phyloP scores from a whole-genome alignment of 2,888 invertebrate species.

The Lissocephala sabroskyi region DNA sequence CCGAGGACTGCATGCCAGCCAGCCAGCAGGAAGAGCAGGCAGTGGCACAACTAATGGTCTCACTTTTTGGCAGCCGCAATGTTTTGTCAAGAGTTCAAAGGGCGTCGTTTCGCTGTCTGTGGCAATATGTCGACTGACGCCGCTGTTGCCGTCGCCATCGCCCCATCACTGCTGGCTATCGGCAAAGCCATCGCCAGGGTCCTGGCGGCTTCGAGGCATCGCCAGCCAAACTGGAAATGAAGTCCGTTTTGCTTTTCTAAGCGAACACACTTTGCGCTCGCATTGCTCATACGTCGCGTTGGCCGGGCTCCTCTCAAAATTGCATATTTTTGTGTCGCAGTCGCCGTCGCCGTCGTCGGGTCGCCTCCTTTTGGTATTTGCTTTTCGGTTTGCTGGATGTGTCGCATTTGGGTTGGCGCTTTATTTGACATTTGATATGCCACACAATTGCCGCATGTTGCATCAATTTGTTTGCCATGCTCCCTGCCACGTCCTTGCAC shows the following conservation, averaged over 20 bases:
- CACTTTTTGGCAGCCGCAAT: slow-evolving; percentile 15
- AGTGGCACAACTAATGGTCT: slow-evolving; percentile 10
- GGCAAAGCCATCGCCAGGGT: too few relatives aligned
- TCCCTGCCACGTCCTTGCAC: slow-evolving; percentile 15
- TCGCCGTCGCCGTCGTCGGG: background rate
- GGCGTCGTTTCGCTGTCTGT: background rate
- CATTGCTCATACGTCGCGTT: slow-evolving; percentile 12
- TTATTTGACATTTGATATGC: slow-evolving; percentile 33
- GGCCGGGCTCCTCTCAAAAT: slow-evolving; percentile 7
- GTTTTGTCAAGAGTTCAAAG: slow-evolving; percentile 6
- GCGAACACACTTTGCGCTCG: background rate
- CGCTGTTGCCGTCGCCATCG: slow-evolving; percentile 1
- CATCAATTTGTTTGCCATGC: slow-evolving; percentile 23
- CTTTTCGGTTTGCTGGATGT: slow-evolving; percentile 1
- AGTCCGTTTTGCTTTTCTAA: background rate
- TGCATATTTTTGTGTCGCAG: slow-evolving; percentile 5
- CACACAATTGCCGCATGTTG: slow-evolving; percentile 27
- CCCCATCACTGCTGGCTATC: slow-evolving; percentile 2
- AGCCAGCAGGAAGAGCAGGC: background rate
- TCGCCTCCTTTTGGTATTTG: slow-evolving; percentile 1
- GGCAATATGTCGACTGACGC: slow-evolving; percentile 4
- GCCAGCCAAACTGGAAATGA: background rate
- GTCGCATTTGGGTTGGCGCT: slow-evolving; percentile 3
- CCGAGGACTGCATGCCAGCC: background rate
- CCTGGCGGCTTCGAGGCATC: background rate